These are phyloP conservation scores for Nicator chloris DNA, from an alignment of 2,113 vertebrate genomes.

Conservation along the genomic window DNA sequence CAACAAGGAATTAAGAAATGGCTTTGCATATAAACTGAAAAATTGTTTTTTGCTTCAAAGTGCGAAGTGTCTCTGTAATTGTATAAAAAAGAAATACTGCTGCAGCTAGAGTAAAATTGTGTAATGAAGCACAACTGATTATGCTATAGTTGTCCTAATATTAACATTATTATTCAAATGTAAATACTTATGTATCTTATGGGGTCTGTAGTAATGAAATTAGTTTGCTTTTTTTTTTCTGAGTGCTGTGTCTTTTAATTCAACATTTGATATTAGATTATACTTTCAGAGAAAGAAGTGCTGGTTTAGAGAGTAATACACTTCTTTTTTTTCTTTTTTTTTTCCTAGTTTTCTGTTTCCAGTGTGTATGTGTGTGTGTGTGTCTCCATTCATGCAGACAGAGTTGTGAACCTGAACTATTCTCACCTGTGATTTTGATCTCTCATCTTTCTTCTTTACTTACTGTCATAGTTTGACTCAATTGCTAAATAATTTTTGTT, in stretches of 20 bases:
- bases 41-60: background rate
- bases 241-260: background rate
- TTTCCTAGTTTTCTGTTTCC: background rate
- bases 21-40: background rate
- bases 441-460: background rate
- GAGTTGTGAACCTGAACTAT: background rate
- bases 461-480: too few species aligned
- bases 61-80: background rate
- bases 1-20: constrained; percentile 18
- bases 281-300: background rate
- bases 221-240: background rate
- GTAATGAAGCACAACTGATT: constrained; percentile 1
- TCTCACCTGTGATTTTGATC: background rate
- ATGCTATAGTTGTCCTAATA: background rate
- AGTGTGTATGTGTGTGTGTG: background rate
- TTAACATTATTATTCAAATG: constrained; percentile 4
- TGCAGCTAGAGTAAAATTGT: background rate
- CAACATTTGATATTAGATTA: background rate
- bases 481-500: too few species aligned
- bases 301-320: background rate
- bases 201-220: background rate
- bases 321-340: background rate
- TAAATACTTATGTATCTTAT: background rate
- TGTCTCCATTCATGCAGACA: background rate
- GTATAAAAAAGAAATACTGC: background rate